These are phyloP conservation scores for Steinernema feltiae DNA, from an alignment of 1,140 invertebrate genomes.

Conservation along the genomic window DNA sequence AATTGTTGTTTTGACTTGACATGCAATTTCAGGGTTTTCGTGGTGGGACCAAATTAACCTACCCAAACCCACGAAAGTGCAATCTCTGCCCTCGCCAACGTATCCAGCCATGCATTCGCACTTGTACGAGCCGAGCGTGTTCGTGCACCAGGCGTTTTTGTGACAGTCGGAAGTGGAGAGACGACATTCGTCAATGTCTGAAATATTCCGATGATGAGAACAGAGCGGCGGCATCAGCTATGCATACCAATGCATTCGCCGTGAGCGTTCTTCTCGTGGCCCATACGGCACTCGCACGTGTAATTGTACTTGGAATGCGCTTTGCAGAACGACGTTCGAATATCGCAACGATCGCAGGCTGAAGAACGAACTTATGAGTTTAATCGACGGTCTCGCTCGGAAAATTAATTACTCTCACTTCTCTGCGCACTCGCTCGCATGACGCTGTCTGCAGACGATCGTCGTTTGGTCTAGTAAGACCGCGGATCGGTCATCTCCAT, in stretches of 20 bases:
- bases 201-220: too few species aligned
- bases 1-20: background rate
- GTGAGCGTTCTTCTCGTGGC: constrained; percentile 39
- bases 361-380: constrained; percentile 17
- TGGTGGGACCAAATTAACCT: background rate
- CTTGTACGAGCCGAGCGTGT: constrained; percentile 75
- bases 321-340: constrained; percentile 47
- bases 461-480: too few species aligned
- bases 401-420: background rate
- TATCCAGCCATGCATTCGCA: constrained; percentile 70
- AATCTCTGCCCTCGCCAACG: constrained; percentile 38
- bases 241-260: constrained; percentile 44
- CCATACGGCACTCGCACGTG: constrained; percentile 45
- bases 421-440: too few species aligned
- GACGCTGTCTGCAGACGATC: too few species aligned
- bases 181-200: constrained; percentile 47
- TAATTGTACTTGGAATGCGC: constrained; percentile 46
- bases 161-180: constrained; percentile 31
- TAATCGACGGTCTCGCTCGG: background rate
- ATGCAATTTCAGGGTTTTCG: background rate
- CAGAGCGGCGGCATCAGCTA: too few species aligned
- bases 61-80: constrained; percentile 39
- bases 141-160: constrained; percentile 70
- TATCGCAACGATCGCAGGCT: constrained; percentile 47
- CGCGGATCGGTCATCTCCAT: too few species aligned